phyloP scores from a whole-genome alignment of 2,888 invertebrate genomes.

The Vesta saturnalis region DNA sequence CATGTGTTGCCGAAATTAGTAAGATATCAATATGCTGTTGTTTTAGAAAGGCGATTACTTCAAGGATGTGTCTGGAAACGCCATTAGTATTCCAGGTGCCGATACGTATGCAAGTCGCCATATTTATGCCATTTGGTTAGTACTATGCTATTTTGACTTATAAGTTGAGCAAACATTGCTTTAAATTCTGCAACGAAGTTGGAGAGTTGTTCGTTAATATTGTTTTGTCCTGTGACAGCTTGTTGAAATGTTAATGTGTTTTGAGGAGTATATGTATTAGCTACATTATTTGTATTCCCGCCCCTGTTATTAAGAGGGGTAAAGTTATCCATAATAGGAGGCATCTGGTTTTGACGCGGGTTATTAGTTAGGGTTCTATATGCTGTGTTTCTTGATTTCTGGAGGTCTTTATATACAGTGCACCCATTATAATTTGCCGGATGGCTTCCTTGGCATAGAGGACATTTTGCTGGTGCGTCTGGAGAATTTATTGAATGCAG shows the following conservation, averaged over 20 bases:
- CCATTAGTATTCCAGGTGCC: background rate
- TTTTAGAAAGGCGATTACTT: background rate
- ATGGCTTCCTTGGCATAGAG: too few relatives aligned
- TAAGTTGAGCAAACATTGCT: background rate
- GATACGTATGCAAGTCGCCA: background rate
- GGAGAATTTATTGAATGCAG: too few relatives aligned
- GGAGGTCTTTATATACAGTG: too few relatives aligned
- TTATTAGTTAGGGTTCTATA: background rate
- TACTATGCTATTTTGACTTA: too few relatives aligned
- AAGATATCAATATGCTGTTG: constrained; percentile 3
- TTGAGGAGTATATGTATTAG: too few relatives aligned
- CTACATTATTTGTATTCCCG: too few relatives aligned
- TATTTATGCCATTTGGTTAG: background rate
- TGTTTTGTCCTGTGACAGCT: background rate
- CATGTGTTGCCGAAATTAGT: background rate
- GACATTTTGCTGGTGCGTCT: too few relatives aligned
- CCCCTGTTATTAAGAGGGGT: background rate
- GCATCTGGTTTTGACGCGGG: background rate
- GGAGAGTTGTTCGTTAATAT: background rate
- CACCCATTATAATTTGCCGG: too few relatives aligned
- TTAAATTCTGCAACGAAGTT: background rate
- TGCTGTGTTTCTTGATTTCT: background rate
- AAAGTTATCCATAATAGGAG: background rate
- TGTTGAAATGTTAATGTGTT: too few relatives aligned
- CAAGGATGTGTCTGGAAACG: too few relatives aligned